Evolutionary conservation across 2,888 invertebrate species (phyloP).

Genomic region (Priocnemis perturbator): DNA sequence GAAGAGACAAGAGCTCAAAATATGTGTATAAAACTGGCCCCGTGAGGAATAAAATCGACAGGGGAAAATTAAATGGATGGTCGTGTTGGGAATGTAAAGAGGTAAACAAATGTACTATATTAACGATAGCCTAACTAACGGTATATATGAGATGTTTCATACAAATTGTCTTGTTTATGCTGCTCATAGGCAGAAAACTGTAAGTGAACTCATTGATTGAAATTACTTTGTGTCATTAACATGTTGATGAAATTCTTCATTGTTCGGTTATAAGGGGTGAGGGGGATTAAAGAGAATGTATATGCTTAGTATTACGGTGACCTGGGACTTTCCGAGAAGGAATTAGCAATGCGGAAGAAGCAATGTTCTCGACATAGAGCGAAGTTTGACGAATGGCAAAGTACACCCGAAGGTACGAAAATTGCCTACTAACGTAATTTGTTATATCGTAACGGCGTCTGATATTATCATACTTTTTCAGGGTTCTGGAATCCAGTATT

Average conservation of each 20-base stretch:
- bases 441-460: not conserved
- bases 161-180: not conserved
- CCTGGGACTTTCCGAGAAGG: slow-evolving; percentile 68
- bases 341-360: slow-evolving; percentile 72
- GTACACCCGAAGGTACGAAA: slow-evolving; percentile 71
- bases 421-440: not conserved
- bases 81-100: slow-evolving; percentile 72
- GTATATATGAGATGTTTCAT: not conserved
- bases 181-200: too few species aligned
- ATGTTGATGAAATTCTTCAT: slow-evolving; percentile 11
- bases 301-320: slow-evolving; percentile 66
- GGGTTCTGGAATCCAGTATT: slow-evolving; percentile 74
- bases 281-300: not conserved
- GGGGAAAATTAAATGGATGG: slow-evolving; percentile 72
- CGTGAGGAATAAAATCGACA: slow-evolving; percentile 69
- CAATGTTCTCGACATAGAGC: slow-evolving; percentile 76
- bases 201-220: not conserved
- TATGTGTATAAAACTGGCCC: slow-evolving; percentile 57
- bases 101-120: slow-evolving; percentile 55
- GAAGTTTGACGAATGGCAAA: slow-evolving; percentile 67
- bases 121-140: not conserved
- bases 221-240: not conserved
- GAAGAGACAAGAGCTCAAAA: slow-evolving; percentile 1
- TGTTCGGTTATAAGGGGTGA: not conserved
- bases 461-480: slow-evolving; percentile 41